Conservation (phyloP, 2,888 invertebrate genomes). For the Amiota mariae region DNA sequence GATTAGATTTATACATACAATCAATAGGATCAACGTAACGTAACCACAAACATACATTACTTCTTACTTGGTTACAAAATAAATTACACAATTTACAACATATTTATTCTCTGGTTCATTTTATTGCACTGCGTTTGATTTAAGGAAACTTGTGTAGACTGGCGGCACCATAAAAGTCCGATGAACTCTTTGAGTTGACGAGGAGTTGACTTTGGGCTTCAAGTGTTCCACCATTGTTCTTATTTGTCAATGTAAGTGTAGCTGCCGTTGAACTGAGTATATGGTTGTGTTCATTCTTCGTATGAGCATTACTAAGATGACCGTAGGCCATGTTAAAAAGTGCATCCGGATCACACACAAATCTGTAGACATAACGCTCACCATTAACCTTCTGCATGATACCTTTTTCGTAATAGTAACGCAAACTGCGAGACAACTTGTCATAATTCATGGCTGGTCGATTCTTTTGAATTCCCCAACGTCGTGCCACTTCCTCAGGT, state of each 20-base stretch:
- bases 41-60: no score
- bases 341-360: constrained; percentile 95
- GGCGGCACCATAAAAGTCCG: constrained; percentile 54
- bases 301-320: constrained; percentile 55
- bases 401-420: constrained; percentile 99
- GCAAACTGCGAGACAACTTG: constrained; percentile 91
- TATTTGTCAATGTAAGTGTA: not conserved
- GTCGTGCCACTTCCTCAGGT: constrained; percentile 95
- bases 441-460: constrained; percentile 98
- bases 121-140: constrained; percentile 32
- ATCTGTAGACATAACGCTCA: constrained; percentile 96
- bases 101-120: not conserved
- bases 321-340: constrained; percentile 87
- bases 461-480: constrained; percentile 98
- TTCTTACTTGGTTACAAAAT: constrained; percentile 43
- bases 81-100: constrained; percentile 65
- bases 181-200: not conserved
- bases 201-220: constrained; percentile 38
- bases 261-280: constrained; percentile 42
- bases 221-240: constrained; percentile 32
- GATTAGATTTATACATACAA: constrained; percentile 42
- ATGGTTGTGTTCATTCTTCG: constrained; percentile 52
- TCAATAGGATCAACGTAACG: constrained; percentile 33
- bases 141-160: constrained; percentile 59
- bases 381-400: constrained; percentile 99